Conservation (phyloP, 2,797 vertebrate genomes). For the Anniella stebbinsi region DNA sequence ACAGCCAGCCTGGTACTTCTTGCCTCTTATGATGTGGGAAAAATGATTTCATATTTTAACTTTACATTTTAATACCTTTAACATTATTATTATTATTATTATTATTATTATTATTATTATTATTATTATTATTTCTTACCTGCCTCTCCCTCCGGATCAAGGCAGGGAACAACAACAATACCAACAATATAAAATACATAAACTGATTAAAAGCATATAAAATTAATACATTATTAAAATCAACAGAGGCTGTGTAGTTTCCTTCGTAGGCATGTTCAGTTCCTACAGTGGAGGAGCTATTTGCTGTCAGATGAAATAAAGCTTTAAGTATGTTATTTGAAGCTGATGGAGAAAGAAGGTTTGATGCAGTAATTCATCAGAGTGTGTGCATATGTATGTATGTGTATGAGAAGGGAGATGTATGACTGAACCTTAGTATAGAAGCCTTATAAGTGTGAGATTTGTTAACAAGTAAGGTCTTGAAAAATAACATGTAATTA, state of each 20-base stretch:
- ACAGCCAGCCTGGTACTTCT: constrained; percentile 28
- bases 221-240: too few relatives aligned
- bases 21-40: constrained; percentile 35
- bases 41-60: constrained; percentile 53
- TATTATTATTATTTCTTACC: too few relatives aligned
- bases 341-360: background rate
- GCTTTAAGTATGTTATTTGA: constrained; percentile 40
- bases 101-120: too few relatives aligned
- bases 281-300: constrained; percentile 21
- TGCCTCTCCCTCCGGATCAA: too few relatives aligned
- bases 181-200: too few relatives aligned
- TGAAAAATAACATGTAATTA: background rate
- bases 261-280: constrained; percentile 32
- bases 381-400: background rate
- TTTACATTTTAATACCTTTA: constrained; percentile 44
- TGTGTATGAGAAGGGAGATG: background rate
- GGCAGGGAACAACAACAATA: too few relatives aligned
- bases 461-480: background rate
- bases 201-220: too few relatives aligned
- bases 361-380: constrained; percentile 26
- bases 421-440: background rate
- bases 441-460: constrained; percentile 24
- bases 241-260: constrained; percentile 29
- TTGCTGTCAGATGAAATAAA: constrained; percentile 41
- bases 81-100: too few relatives aligned